Conservation (phyloP, 2,888 invertebrate genomes). For the Entomobrya multifasciata region DNA sequence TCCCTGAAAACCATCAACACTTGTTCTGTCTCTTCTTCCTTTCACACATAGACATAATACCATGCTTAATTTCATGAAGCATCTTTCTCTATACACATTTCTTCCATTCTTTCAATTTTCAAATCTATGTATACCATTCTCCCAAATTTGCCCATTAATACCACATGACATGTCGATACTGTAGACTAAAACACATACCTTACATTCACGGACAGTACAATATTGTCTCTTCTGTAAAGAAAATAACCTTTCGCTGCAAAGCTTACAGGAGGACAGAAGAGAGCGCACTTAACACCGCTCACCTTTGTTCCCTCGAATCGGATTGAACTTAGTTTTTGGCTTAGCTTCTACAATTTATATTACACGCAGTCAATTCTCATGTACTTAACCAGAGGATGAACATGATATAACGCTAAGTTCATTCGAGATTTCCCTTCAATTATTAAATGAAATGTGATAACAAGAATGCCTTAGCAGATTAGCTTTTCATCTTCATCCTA, state of each 20-base stretch:
- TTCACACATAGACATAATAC: neutral
- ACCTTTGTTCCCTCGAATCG: too few relatives aligned
- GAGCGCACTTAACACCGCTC: too few relatives aligned
- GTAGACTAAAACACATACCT: slow-evolving; percentile 1
- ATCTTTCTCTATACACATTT: neutral
- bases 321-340: too few relatives aligned
- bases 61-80: slow-evolving; percentile 2
- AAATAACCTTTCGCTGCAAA: neutral
- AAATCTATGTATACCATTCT: neutral
- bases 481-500: neutral
- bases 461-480: slow-evolving; percentile 21
- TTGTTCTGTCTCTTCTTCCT: slow-evolving; percentile 19
- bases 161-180: slow-evolving; percentile 46
- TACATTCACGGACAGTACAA: neutral
- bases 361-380: too few relatives aligned
- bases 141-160: slow-evolving; percentile 35
- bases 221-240: neutral
- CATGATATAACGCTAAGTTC: neutral
- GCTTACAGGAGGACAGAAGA: neutral
- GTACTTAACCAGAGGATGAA: too few relatives aligned
- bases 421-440: neutral
- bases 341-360: too few relatives aligned
- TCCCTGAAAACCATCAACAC: slow-evolving; percentile 38
- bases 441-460: slow-evolving; percentile 43
- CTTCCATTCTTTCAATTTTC: slow-evolving; percentile 28